Evolutionary conservation across 2,797 vertebrate genomes (phyloP).

Genomic region (Myoxocephalus aenaeus): DNA sequence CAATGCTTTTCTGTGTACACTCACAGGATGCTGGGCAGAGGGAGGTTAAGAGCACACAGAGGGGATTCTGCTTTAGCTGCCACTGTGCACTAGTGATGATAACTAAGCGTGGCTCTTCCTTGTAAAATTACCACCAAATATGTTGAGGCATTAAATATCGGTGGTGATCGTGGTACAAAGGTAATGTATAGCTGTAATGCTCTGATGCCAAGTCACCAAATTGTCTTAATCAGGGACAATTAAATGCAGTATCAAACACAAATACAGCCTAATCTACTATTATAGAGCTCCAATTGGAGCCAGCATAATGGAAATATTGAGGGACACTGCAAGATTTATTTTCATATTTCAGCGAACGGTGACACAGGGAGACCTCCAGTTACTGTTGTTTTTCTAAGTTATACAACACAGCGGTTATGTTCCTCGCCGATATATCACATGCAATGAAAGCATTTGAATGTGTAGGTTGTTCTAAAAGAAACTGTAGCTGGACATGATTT

Average conservation of each 20-base stretch:
- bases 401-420: background rate
- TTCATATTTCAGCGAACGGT: background rate
- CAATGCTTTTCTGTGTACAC: slow-evolving; percentile 6
- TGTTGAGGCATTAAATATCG: background rate
- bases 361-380: too few relatives aligned
- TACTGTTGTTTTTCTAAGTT: background rate
- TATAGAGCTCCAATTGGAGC: background rate
- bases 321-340: background rate
- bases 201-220: slow-evolving; percentile 7
- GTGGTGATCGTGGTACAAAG: slow-evolving; percentile 1
- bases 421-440: background rate
- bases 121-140: slow-evolving; percentile 13
- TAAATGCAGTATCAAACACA: background rate
- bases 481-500: background rate
- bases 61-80: slow-evolving; percentile 22
- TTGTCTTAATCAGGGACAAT: slow-evolving; percentile 3
- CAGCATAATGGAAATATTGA: background rate
- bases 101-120: slow-evolving; percentile 1
- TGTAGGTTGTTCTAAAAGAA: background rate
- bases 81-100: slow-evolving; percentile 24
- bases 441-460: background rate
- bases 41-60: slow-evolving; percentile 33
- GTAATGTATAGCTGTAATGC: slow-evolving; percentile 12
- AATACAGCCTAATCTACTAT: background rate
- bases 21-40: slow-evolving; percentile 39